Percentiles rank a stretch among this genome's conserved stretches.
Conservation (phyloP, 2,797 vertebrate species). For the Neosilurus mollespiculum region DNA sequence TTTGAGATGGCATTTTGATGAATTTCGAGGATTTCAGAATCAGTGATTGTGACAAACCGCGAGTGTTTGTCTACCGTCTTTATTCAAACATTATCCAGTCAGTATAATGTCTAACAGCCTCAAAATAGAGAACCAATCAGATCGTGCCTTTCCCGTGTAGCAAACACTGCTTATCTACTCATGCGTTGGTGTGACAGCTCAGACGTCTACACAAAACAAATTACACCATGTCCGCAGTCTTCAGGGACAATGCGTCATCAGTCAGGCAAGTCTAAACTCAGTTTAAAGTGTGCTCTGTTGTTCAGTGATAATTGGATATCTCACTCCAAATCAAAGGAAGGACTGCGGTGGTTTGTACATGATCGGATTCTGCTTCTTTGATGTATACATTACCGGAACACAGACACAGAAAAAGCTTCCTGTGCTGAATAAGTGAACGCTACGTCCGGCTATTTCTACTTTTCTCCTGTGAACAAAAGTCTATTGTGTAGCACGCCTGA, state of each 20-base stretch:
- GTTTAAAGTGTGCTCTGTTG: not conserved
- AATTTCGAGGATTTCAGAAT: too few relatives aligned
- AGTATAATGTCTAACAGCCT: too few relatives aligned
- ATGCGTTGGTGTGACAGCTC: not conserved
- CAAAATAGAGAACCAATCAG: not conserved
- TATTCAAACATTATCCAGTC: too few relatives aligned
- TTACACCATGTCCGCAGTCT: not conserved
- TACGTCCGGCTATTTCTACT: not conserved
- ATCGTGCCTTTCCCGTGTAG: too few relatives aligned
- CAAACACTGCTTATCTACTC: not conserved
- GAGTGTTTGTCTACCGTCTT: too few relatives aligned
- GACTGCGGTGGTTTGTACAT: not conserved
- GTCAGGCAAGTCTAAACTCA: slow-evolving; percentile 12
- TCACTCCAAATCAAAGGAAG: not conserved
- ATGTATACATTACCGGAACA: not conserved
- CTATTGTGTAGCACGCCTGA: slow-evolving; percentile 23
- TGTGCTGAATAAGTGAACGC: not conserved
- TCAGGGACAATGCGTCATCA: slow-evolving; percentile 8
- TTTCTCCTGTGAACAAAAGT: slow-evolving; percentile 15
- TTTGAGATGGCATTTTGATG: too few relatives aligned
- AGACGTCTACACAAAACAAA: slow-evolving; percentile 10
- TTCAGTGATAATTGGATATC: slow-evolving; percentile 31
- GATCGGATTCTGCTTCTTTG: not conserved
- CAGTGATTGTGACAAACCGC: too few relatives aligned
- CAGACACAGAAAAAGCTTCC: not conserved